A percentile compares a stretch with the other conserved stretches of the same genome.
Evolutionary conservation across 2,888 invertebrate genomes (phyloP).

Genomic region (Pterostichus madidus): DNA sequence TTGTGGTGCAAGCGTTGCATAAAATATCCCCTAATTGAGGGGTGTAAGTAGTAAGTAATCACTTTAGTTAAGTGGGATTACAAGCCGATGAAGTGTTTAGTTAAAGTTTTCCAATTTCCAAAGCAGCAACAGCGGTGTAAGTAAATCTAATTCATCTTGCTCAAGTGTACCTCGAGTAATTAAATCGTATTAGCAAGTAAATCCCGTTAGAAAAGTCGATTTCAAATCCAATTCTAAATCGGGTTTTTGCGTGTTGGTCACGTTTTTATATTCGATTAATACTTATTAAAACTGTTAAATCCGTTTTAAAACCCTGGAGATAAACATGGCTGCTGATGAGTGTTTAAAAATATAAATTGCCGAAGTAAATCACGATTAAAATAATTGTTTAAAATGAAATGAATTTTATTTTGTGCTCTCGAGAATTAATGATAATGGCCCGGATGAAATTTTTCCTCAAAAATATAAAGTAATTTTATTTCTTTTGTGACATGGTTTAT

Average conservation of each 20-base stretch:
- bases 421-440: conserved; percentile 7
- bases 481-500: conserved; percentile 24
- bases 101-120: conserved; percentile 17
- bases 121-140: background rate
- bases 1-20: background rate
- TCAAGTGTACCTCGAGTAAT: conserved; percentile 24
- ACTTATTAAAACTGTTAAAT: conserved; percentile 27
- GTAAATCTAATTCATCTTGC: conserved; percentile 34
- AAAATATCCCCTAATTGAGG: background rate
- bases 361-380: conserved; percentile 28
- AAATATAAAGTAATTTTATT: conserved; percentile 10
- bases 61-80: conserved; percentile 7
- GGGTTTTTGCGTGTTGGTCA: conserved; percentile 5
- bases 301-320: conserved; percentile 20
- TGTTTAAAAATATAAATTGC: conserved; percentile 28
- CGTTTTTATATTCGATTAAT: conserved; percentile 43
- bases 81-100: conserved; percentile 13
- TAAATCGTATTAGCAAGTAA: conserved; percentile 19
- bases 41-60: conserved; percentile 3
- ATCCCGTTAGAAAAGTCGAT: conserved; percentile 36
- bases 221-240: conserved; percentile 35
- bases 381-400: conserved; percentile 30
- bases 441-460: background rate
- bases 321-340: conserved; percentile 30
- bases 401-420: conserved; percentile 1